Base-by-base conservation (phyloP, 35 echinoderm and acorn worm species). In the Holothuria glaberrima region DNA sequence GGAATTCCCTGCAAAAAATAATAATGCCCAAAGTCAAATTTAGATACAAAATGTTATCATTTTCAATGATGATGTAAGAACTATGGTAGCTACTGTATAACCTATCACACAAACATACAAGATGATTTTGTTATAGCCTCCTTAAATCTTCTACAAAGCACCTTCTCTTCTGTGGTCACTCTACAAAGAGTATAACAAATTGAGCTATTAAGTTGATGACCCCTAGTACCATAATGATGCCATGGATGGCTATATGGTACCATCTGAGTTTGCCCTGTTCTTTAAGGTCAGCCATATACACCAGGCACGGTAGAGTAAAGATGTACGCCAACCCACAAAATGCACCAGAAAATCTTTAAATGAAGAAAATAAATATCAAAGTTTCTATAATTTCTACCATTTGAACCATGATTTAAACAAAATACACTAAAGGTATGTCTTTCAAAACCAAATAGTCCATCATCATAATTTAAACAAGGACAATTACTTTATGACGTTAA, bases 311-410 rank as follows among this genome's bases (percentile, higher is more conserved):
- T 41, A 98, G 76, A 4, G 96, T 92, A 58, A 98, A 98, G 82
- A 94, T 86, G 84, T 98, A 98, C 1, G 93, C 96, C 48, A 98
- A 80, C 19, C 96, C 96, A 84, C 96, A 98, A 64, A 98, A 98
- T 18, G 96, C 93, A 19, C 96, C 96, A 13, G 96, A 98, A 90
- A 94, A 98, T 35, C 96, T 98, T 60, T 48, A 9, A 54, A 54
- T 5, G 56, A 82, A 48, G n/a, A 0, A 78, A 35, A 78, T 12
- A 48, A 78, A 21, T 0, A 78, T 13, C 20, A 4, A 36, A 46
- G 38, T n/a, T 33, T 20, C 31, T 4, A 10, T 4, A 46, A 46
- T 46, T 46, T 10, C 44, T 46, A 5, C 44, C 44, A 46, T 5
- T 5, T 4, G 10, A 46, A 10, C 44, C 44, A 46, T 56, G 16